Evolutionary conservation across 2,113 vertebrate species (phyloP), one percentile per base, ranked within the genome.

Genomic region (Saguinus midas): DNA sequence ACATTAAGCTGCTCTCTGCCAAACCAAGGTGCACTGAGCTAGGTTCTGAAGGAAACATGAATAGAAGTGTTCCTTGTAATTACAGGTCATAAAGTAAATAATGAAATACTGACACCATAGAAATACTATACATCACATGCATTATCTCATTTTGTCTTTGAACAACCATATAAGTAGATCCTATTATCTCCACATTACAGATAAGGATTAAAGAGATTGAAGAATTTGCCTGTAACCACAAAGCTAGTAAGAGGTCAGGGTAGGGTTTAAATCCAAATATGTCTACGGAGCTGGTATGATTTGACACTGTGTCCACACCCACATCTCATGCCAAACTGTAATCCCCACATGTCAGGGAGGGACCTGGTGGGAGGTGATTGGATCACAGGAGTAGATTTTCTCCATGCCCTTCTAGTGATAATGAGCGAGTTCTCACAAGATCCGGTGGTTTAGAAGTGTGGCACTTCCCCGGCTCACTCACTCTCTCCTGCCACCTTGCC

Each of bases 121-220:
- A 35, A 27, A 78, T 52, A 48, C 17, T 95, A 27, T 64, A 58
- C 4, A 76, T 93, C 40, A 89, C 9, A 80, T 88, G 5, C 11
- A 50, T 87, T 79, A 95, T 79, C 61, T 87, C 66, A 79, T 48
- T 83, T 72, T 73, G 23, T 70, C 52, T 92, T 94, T 20, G 82
- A 32, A 5, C 76, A 85, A 72, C 32, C 11, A 12, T 72, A 8
- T 66, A n/a, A 1, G 7, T 84, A 16, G 70, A 20, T 52, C 37
- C 17, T 43, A 17, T 29, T 76, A 76, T 13, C 17, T 93, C 16
- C 0, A 1, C 64, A 82, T 18, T 73, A 55, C 10, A 95, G 21
- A 37, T 29, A 50, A 88, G 37, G 16, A 35, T 93, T 93, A 75
- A 21, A 43, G 61, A 70, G 20, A 58, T 58, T 61, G 43, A 78